Conservation (phyloP, 2,797 vertebrate genomes). For the Balearica regulorum region DNA sequence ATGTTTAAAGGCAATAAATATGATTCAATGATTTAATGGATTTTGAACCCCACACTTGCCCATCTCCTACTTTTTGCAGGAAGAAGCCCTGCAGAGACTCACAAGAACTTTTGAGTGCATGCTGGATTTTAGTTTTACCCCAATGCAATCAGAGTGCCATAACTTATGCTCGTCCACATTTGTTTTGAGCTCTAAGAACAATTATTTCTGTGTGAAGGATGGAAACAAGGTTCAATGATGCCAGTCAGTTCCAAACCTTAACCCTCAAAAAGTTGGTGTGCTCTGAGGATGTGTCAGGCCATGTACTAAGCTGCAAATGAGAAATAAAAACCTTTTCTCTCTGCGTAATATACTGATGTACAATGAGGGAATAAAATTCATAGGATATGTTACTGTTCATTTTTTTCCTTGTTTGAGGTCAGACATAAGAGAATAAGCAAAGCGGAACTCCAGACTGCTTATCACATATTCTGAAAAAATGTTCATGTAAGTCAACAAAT, state of each 20-base stretch:
- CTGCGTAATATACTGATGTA: not conserved
- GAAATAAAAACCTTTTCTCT: not conserved
- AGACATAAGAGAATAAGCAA: not conserved
- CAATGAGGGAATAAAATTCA: not conserved
- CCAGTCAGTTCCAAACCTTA: not conserved
- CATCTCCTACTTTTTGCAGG: not conserved
- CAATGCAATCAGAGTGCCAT: not conserved
- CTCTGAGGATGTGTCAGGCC: not conserved
- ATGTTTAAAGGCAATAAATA: not conserved
- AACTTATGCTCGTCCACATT: not conserved
- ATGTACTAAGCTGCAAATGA: not conserved
- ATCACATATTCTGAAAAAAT: not conserved
- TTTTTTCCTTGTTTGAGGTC: not conserved
- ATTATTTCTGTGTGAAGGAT: not conserved
- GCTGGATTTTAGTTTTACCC: not conserved
- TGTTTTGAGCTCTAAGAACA: not conserved
- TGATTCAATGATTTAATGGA: not conserved
- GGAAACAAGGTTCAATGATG: not conserved
- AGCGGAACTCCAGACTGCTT: not conserved
- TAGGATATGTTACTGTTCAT: not conserved
- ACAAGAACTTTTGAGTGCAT: not conserved
- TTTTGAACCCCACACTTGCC: not conserved
- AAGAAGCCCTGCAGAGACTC: not conserved
- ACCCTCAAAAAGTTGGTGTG: accelerated
- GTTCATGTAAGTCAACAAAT: not conserved